Evolutionary conservation across 2,888 invertebrate species (phyloP).

Genomic region (Copidosoma aretas): DNA sequence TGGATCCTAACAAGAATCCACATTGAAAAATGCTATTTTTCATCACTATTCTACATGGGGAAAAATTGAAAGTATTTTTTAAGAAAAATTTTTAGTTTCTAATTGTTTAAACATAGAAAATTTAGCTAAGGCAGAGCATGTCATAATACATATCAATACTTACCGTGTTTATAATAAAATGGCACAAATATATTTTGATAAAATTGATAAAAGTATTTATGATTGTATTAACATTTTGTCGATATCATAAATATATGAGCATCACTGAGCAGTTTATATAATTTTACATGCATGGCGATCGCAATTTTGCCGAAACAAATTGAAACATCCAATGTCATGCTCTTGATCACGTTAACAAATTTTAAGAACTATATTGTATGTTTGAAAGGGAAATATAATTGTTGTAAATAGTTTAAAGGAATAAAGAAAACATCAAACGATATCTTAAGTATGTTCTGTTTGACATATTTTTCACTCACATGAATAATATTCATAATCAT

Average conservation of each 20-base stretch:
- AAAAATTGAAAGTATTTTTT: too few relatives aligned
- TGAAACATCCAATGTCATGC: not conserved
- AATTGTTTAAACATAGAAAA: too few relatives aligned
- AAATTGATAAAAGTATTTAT: too few relatives aligned
- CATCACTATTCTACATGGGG: too few relatives aligned
- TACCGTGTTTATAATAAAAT: slow-evolving; percentile 51
- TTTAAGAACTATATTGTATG: not conserved
- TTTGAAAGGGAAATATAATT: not conserved
- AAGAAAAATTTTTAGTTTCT: too few relatives aligned
- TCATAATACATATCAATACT: slow-evolving; percentile 65
- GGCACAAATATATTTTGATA: not conserved
- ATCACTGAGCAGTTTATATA: not conserved
- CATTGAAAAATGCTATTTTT: too few relatives aligned
- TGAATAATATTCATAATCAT: slow-evolving; percentile 7
- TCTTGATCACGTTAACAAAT: not conserved
- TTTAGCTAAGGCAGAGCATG: slow-evolving; percentile 65
- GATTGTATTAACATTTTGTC: not conserved
- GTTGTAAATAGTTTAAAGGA: slow-evolving; percentile 43
- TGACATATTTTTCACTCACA: slow-evolving; percentile 26
- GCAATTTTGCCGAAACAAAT: not conserved
- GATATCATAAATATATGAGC: not conserved
- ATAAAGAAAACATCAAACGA: slow-evolving; percentile 11
- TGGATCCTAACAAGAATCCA: too few relatives aligned
- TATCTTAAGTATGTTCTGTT: slow-evolving; percentile 37
- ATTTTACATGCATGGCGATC: not conserved